phyloP scores from a whole-genome alignment of 35 echinoderm and acorn worm species.

The Stichopus chloronotus region DNA sequence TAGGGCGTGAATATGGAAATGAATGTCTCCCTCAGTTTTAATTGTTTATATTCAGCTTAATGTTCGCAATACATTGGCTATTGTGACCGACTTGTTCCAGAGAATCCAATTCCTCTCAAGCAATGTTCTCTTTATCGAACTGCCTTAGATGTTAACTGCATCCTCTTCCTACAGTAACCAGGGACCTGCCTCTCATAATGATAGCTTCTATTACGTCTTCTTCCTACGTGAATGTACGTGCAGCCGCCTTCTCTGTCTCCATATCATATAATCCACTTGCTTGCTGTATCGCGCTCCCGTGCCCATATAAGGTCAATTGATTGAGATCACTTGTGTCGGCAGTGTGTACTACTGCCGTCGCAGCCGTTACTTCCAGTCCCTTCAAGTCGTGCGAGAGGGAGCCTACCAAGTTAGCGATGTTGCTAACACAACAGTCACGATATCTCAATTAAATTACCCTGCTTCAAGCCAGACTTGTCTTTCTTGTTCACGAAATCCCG shows the following conservation, averaged over 20 bases:
- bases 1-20: too few species aligned
- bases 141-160: neutral
- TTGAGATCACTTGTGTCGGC: neutral
- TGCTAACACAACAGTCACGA: constrained; percentile 47
- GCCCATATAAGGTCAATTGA: constrained; percentile 63
- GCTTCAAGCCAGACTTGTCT: constrained; percentile 58
- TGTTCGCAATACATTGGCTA: too few species aligned
- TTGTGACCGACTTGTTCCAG: too few species aligned
- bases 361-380: neutral
- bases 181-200: neutral
- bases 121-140: neutral
- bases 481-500: constrained; percentile 62
- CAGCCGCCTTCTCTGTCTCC: neutral
- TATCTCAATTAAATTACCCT: constrained; percentile 49
- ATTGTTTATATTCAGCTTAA: too few species aligned
- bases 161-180: neutral
- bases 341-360: neutral
- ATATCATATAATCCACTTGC: constrained; percentile 57
- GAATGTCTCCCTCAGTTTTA: too few species aligned
- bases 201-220: neutral
- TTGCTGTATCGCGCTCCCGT: constrained; percentile 28
- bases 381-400: constrained; percentile 1
- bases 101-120: too few species aligned
- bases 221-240: constrained; percentile 12
- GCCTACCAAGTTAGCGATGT: constrained; percentile 22